phyloP scores from a whole-genome alignment of 1,140 invertebrate species.

The Batillaria attramentaria region DNA sequence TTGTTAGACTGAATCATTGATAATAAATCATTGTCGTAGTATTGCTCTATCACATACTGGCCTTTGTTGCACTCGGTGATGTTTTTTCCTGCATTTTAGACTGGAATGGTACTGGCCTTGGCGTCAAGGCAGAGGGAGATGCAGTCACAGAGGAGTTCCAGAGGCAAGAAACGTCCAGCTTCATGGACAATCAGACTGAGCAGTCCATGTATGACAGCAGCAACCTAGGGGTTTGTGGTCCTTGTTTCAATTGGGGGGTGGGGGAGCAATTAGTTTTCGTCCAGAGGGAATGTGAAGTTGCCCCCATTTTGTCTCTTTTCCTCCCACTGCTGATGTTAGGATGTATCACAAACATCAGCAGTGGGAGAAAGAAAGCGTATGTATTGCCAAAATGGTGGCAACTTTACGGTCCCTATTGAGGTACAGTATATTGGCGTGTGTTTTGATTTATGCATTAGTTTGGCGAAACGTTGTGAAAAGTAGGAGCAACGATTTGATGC shows the following conservation, averaged over 20 bases:
- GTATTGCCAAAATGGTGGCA: too few species aligned
- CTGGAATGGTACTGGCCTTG: slow-evolving; percentile 46
- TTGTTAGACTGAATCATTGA: too few species aligned
- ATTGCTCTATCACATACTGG: not conserved
- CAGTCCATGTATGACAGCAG: slow-evolving; percentile 55
- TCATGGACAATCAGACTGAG: slow-evolving; percentile 49
- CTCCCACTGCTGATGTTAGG: too few species aligned
- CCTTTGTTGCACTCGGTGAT: not conserved
- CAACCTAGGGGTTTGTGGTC: slow-evolving; percentile 50
- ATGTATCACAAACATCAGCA: too few species aligned
- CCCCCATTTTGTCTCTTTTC: too few species aligned
- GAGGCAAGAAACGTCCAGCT: slow-evolving; percentile 51
- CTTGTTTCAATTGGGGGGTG: not conserved
- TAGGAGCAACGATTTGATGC: too few species aligned
- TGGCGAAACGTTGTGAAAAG: too few species aligned
- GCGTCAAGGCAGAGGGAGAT: slow-evolving; percentile 39
- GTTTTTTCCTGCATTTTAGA: slow-evolving; percentile 38
- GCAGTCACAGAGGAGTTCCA: slow-evolving; percentile 38
- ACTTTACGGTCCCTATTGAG: too few species aligned
- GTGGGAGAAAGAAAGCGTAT: too few species aligned
- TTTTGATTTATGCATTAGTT: too few species aligned
- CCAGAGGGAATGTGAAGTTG: not conserved
- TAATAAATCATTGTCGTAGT: too few species aligned
- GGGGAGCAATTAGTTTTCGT: not conserved
- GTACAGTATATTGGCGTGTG: too few species aligned